Evolutionary conservation across 1,140 invertebrate genomes (phyloP), one percentile per base, ranked within the genome.

Genomic region (Orchestia grillus): DNA sequence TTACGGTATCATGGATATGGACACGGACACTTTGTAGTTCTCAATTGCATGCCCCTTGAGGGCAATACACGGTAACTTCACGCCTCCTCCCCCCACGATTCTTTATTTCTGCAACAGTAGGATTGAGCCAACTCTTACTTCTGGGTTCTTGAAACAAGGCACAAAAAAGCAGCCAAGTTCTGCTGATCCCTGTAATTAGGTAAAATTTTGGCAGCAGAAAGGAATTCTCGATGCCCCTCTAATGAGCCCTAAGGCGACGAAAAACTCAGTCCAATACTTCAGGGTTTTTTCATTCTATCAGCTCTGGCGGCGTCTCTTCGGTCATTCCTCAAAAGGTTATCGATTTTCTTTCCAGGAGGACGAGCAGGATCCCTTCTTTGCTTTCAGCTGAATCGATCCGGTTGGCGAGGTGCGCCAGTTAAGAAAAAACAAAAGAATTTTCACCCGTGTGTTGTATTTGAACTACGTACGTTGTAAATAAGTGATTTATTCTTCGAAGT

Each of bases 271-370:
- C 62, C 62, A 77, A 77, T 77, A 77, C 62, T 77, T 77, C 62
- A 77, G 62, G 28, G 62, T 1, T 77, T 77, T 77, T 77, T 77
- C 62, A 19, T 77, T 77, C 28, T 28, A 15, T 77, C 62, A 77
- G 62, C 62, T 77, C 62, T 36, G 62, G 62, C 62, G 1, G 28
- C 62, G 62, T 77, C 62, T 77, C 15, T 77, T 77, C 62, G 62
- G 28, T 77, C 62, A 77, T 77, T 77, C 62, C 62, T 77, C 62
- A 77, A 77, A 77, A 77, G 62, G 62, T 77, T 77, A 77, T 77
- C 62, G 62, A 77, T 77, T 77, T 77, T 77, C 62, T 77, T 77
- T 77, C 62, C 62, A 77, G 62, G 62, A 77, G 28, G 28, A 77
- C 62, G 62, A 77, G 62, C 62, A 23, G 62, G 28, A 77, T 77